Base-by-base conservation (phyloP, 2,888 invertebrate genomes). In the Eulithis prunata region DNA sequence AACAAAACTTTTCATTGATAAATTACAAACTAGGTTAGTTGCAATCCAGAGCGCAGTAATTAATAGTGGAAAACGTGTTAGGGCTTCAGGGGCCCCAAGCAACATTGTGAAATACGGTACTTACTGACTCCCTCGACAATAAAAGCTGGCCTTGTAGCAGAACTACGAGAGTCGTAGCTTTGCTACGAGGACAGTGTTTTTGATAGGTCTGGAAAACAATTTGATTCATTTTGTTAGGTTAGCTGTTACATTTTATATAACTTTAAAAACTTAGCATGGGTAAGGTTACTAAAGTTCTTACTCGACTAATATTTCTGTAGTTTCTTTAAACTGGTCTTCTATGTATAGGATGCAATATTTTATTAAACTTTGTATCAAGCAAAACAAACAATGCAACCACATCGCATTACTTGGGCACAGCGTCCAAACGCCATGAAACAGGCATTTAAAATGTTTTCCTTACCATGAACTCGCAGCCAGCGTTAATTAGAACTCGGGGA, bases 1-100 rank as follows among this genome's bases (percentile, higher is more conserved):
- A 32, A 65, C 36, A 47, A 64, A 71, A 73, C 63, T 69, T 70
- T 71, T 71, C 70, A 73, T 70, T 73, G 60, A 71, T 71, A 69
- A 70, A 66, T 67, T 64, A 64, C 62, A 67, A 61, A 64, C 70
- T 67, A 67, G 62, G 57, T 66, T 51, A 64, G 59, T 54, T 69
- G 66, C 70, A 71, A 69, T 70, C 55, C 67, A 57, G 56, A 56
- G 56, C 54, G 64, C 60, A 57, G 63, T 70, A 73, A 69, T 73
- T 69, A 70, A 70, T 71, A 64, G 67, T 69, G 57, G 53, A 54
- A 68, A 64, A 68, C 70, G 71, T 70, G 71, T 64, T 73, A 60
- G 69, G 68, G 70, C 62, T 71, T 71, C 62, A 66, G 58, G 57
- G 69, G 53, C 63, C 62, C 47, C 53, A 52, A 63, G 62, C 41